Conservation (phyloP, 2,113 vertebrate genomes). For the Thamnophis sirtalis region DNA sequence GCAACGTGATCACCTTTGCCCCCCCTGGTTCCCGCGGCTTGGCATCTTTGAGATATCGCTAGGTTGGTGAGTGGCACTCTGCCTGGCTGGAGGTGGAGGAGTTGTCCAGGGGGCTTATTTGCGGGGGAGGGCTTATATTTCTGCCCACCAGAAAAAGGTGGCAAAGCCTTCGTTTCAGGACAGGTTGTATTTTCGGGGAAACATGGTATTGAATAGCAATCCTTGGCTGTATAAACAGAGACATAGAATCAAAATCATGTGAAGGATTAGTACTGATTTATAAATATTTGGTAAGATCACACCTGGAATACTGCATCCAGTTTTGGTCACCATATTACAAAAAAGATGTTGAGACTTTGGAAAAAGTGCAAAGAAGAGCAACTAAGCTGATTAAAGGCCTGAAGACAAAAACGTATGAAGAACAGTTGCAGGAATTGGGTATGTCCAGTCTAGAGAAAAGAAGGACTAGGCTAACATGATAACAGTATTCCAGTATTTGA, state of each 20-base stretch:
- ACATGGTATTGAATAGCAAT: background rate
- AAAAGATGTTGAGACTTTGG: background rate
- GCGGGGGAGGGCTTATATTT: too few species aligned
- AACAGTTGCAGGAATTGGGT: background rate
- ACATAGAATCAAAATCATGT: background rate
- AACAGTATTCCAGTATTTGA: background rate
- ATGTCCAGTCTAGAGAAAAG: background rate
- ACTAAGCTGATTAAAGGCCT: background rate
- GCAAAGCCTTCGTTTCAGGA: too few species aligned
- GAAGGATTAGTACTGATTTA: background rate
- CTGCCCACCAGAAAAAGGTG: too few species aligned
- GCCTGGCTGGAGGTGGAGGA: too few species aligned
- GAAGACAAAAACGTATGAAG: background rate
- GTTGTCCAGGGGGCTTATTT: too few species aligned
- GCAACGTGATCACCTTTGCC: too few species aligned
- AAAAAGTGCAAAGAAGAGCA: background rate
- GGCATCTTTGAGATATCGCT: too few species aligned
- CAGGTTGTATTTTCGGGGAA: too few species aligned
- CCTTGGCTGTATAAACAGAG: background rate
- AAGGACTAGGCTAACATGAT: background rate
- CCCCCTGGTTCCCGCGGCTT: too few species aligned
- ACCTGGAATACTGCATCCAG: background rate
- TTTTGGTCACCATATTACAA: background rate
- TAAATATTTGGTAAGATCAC: background rate
- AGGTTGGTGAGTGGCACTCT: too few species aligned